Base-by-base conservation (phyloP, 1,140 invertebrate genomes). In the Galleria mellonella region DNA sequence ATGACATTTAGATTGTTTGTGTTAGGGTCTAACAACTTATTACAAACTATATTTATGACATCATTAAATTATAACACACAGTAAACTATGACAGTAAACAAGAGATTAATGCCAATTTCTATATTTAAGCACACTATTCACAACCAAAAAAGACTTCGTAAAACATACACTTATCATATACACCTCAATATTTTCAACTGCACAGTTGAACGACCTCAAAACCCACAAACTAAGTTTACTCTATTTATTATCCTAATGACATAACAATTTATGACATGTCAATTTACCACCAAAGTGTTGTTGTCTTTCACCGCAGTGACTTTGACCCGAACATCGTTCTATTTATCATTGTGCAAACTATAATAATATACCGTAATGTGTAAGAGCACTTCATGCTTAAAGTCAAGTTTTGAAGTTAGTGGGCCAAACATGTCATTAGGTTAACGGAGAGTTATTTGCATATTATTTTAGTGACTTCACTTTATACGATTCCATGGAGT, bases 381-480 rank as follows among this genome's bases (percentile, higher is more conserved):
- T 67, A 71, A 74, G 51, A 72, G 55, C 65, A 53, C 47, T 63
- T 37, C 30, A 51, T 29, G 51, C 53, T 61, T 48, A 44, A 3
- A 60, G 41, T 48, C 53, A 41, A 64, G 59, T 59, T 65, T 64
- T 48, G 45, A 42, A 65, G 62, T 68, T 69, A 69, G 65, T 78
- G 59, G 67, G 68, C 50, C 70, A 76, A 65, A 68, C 62, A 71
- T 75, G 66, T 73, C 67, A 72, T 77, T 75, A 63, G 71, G 72
- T 74, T 83, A 81, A 73, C 73, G 72, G 68, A 63, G 55, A 68
- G 46, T 53, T 61, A 62, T 81, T 79, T 74, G 61, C 62, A 74
- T 67, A 67, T 53, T 37, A 50, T 65, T 67, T 74, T 72, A 71
- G 61, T 60, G 41, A 55, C 41, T 13, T 3, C 17, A 27, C 17